Evolutionary conservation across 53 echinoderm and acorn worm species (phyloP).

Genomic region (Henricia sp.): DNA sequence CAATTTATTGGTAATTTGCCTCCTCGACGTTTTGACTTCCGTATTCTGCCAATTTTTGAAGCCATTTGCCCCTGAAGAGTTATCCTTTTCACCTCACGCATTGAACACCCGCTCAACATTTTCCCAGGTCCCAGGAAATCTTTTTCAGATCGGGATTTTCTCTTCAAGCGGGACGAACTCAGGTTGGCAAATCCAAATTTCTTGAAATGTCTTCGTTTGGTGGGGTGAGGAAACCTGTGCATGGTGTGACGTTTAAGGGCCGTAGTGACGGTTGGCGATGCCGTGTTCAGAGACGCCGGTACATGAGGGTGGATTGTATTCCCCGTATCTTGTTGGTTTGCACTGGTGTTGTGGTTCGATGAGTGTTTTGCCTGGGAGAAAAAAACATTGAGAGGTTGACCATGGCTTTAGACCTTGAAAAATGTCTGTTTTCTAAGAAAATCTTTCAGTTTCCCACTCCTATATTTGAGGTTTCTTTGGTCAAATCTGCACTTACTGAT

Average conservation of each 20-base stretch:
- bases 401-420: no score
- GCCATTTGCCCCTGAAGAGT: not conserved
- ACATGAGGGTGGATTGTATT: constrained; percentile 39
- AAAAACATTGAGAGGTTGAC: no score
- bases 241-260: not conserved
- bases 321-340: not conserved
- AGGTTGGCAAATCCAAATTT: constrained; percentile 47
- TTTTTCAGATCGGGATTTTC: constrained; percentile 14
- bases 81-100: not conserved
- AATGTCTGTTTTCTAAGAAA: no score
- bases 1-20: no score
- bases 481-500: no score
- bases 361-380: no score
- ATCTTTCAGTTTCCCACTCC: no score
- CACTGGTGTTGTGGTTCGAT: not conserved
- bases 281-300: constrained; percentile 44
- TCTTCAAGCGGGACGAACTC: constrained; percentile 32
- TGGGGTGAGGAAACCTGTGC: not conserved
- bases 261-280: constrained; percentile 39
- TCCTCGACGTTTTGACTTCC: no score
- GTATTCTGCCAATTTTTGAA: not conserved
- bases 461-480: no score
- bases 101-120: not conserved
- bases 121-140: constrained; percentile 5
- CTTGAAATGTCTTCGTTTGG: constrained; percentile 42